Evolutionary conservation across 2,113 vertebrate genomes (phyloP).

Genomic region (Cygnus atratus): DNA sequence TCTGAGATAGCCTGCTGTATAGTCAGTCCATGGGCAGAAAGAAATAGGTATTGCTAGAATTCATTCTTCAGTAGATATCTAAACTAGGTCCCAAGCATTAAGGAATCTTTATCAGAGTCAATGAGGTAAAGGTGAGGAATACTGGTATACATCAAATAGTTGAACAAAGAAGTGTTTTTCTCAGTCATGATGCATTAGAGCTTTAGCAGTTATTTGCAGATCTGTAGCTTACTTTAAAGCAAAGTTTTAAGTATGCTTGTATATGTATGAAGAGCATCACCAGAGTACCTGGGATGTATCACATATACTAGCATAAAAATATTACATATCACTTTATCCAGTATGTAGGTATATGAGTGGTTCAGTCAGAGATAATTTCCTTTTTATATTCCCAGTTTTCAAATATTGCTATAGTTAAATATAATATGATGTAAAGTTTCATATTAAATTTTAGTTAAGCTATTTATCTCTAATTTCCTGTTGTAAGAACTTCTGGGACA

Average conservation of each 20-base stretch:
- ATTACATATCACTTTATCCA: background rate
- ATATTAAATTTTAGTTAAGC: background rate
- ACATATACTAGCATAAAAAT: background rate
- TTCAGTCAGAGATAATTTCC: background rate
- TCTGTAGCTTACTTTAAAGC: background rate
- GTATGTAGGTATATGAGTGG: background rate
- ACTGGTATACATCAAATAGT: background rate
- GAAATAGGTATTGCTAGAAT: background rate
- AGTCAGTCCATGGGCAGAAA: background rate
- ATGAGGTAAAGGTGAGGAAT: background rate
- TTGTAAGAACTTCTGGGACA: background rate
- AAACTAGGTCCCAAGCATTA: background rate
- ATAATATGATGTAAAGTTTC: background rate
- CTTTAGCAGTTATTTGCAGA: background rate
- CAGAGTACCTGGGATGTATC: background rate
- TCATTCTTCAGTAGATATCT: background rate
- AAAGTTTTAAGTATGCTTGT: background rate
- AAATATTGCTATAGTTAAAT: background rate
- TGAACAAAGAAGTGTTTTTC: background rate
- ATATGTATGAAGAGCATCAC: background rate
- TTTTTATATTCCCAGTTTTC: background rate
- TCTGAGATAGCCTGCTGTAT: background rate
- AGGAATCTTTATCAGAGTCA: background rate
- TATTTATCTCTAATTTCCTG: background rate
- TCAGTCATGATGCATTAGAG: background rate